phyloP scores from a whole-genome alignment of 2,888 invertebrate species.

The Nesidiocoris tenuis region DNA sequence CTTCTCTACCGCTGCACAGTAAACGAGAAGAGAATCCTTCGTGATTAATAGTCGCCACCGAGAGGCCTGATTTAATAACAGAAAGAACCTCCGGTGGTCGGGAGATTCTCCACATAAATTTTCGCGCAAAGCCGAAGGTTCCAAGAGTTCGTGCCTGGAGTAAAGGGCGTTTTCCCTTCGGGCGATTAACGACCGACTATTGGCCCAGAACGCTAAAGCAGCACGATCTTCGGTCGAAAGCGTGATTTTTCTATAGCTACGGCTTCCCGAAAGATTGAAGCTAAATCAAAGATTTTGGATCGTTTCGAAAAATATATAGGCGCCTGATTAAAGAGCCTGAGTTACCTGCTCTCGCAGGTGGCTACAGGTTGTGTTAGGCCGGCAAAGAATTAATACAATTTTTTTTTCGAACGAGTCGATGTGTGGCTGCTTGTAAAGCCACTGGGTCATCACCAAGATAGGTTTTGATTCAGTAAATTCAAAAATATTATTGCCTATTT shows the following conservation, averaged over 20 bases:
- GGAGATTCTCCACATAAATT: conserved; percentile 14
- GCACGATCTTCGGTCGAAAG: neutral
- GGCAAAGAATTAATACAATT: no score
- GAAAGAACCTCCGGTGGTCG: neutral
- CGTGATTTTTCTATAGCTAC: neutral
- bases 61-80: conserved; percentile 16
- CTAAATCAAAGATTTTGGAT: neutral
- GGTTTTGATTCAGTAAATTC: no score
- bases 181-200: neutral
- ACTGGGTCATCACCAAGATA: no score
- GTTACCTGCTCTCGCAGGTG: no score
- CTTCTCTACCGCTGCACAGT: no score
- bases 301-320: neutral
- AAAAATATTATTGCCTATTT: no score
- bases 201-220: neutral
- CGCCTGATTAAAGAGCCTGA: neutral
- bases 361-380: no score
- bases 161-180: neutral
- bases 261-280: neutral
- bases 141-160: neutral
- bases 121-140: neutral
- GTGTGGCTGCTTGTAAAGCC: no score
- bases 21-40: no score
- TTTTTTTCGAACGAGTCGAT: no score
- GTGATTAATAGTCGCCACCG: conserved; percentile 18